Percentiles rank a stretch among this genome's conserved stretches.
Evolutionary conservation across 2,113 vertebrate species (phyloP).

Genomic region (Tapirus terrestris): DNA sequence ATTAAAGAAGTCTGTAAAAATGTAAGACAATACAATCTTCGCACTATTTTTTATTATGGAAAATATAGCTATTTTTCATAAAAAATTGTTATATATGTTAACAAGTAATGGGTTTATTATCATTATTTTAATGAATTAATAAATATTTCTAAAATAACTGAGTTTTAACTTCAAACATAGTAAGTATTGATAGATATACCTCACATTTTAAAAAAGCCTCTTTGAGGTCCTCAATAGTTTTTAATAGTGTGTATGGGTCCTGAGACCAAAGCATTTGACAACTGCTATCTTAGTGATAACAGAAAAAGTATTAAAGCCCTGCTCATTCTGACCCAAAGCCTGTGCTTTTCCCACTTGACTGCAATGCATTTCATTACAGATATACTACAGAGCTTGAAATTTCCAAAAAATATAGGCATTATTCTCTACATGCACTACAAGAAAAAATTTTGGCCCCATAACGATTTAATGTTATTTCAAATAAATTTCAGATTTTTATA

Average conservation of each 20-base stretch:
- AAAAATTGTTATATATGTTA: neutral
- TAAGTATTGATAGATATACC: neutral
- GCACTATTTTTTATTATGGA: neutral
- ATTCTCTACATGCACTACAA: neutral
- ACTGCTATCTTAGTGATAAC: neutral
- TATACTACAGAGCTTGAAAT: neutral
- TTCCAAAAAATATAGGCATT: neutral
- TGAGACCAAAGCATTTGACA: neutral
- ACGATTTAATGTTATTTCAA: conserved; percentile 4
- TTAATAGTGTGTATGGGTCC: neutral
- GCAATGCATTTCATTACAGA: neutral
- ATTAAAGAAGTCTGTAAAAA: neutral
- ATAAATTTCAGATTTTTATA: neutral
- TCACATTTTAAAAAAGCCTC: neutral
- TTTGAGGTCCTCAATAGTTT: neutral
- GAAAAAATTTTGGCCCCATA: neutral
- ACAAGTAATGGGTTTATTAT: neutral
- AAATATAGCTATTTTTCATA: conserved; percentile 20
- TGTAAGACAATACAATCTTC: neutral
- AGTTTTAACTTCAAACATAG: neutral
- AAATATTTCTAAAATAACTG: conserved; percentile 26
- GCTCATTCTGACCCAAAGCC: neutral
- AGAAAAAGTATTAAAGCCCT: neutral
- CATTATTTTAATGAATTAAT: neutral
- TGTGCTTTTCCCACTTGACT: neutral